These are phyloP conservation scores for Paramisgurnus dabryanus DNA, from an alignment of 2,113 vertebrate genomes.

Conservation along the genomic window DNA sequence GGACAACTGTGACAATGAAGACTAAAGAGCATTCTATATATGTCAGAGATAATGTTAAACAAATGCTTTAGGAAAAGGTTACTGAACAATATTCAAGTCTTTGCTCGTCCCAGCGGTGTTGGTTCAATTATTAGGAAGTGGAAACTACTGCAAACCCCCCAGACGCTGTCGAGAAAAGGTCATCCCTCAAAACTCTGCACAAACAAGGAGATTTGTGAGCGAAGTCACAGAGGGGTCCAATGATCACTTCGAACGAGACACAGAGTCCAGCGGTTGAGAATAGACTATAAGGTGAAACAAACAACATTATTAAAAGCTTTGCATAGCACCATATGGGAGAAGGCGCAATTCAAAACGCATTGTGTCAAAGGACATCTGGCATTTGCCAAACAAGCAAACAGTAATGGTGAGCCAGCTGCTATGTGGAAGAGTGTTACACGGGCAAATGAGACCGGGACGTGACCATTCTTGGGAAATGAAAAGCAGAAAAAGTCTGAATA, in stretches of 20 bases:
- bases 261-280: conserved; percentile 21
- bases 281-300: not conserved
- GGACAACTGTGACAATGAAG: conserved; percentile 4
- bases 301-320: not conserved
- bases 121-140: conserved; percentile 36
- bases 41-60: conserved; percentile 20
- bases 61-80: conserved; percentile 35
- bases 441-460: not conserved
- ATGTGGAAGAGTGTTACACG: not conserved
- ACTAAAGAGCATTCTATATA: conserved; percentile 23
- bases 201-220: conserved; percentile 21
- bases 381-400: not conserved
- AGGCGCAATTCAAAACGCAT: not conserved
- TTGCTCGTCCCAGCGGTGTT: not conserved
- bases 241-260: conserved; percentile 18
- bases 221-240: conserved; percentile 2
- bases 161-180: conserved; percentile 27
- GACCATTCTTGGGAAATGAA: not conserved
- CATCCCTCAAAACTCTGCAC: conserved; percentile 17
- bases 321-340: not conserved
- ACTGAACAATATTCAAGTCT: conserved; percentile 12
- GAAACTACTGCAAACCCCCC: conserved; percentile 11
- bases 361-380: not conserved
- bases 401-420: not conserved
- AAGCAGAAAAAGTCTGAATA: too few relatives aligned